Percentiles rank a stretch among this genome's conserved stretches.
phyloP scores from a whole-genome alignment of 2,113 vertebrate genomes.

The Mus musculus region GRCm39 chr1:127617001-127617500 shows the following conservation, averaged over 20 bases:
- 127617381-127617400: background rate
- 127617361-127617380: constrained; percentile 33
- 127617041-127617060: too few species aligned
- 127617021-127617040: too few species aligned
- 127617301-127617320: background rate
- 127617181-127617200: too few species aligned
- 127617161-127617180: too few species aligned
- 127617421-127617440: background rate
- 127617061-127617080: too few species aligned
- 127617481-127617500: accelerated
- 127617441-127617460: background rate
- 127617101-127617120: too few species aligned
- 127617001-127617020: too few species aligned
- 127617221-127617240: background rate
- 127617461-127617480: background rate
- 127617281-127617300: background rate
- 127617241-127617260: background rate
- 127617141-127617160: too few species aligned
- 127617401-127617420: background rate
- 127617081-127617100: too few species aligned
- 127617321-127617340: background rate
- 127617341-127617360: background rate
- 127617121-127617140: too few species aligned
- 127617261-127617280: background rate
- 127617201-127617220: background rate